Conservation (phyloP, 2,888 invertebrate genomes). For the Drosophila formosana region DNA sequence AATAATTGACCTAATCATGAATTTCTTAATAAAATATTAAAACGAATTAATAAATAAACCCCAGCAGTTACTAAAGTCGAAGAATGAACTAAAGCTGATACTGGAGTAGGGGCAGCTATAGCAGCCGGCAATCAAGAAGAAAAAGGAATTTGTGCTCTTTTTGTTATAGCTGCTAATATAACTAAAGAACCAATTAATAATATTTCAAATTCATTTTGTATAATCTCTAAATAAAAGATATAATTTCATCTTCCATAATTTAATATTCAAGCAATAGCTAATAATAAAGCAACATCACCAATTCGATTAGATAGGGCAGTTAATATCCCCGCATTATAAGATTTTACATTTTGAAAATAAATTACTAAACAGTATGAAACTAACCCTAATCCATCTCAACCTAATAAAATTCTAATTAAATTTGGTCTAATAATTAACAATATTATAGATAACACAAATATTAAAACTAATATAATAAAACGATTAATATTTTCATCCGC, state of each 20-base stretch:
- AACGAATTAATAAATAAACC: constrained; percentile 40
- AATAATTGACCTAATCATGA: constrained; percentile 86
- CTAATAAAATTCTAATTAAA: constrained; percentile 90
- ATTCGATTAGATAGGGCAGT: constrained; percentile 91
- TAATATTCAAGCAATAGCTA: constrained; percentile 87
- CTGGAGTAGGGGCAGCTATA: constrained; percentile 87
- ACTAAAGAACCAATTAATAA: constrained; percentile 85
- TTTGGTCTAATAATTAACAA: constrained; percentile 89
- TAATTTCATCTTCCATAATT: constrained; percentile 50
- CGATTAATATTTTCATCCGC: constrained; percentile 87
- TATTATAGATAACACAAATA: constrained; percentile 89
- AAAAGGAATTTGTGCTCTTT: constrained; percentile 93
- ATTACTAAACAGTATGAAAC: neutral
- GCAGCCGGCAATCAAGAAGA: constrained; percentile 91
- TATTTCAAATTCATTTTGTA: constrained; percentile 85
- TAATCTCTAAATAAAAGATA: constrained; percentile 87
- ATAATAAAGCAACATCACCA: constrained; percentile 89
- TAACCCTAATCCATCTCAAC: constrained; percentile 88
- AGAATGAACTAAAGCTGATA: constrained; percentile 34
- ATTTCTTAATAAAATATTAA: constrained; percentile 84
- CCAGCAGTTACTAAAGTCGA: constrained; percentile 87
- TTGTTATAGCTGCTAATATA: constrained; percentile 88
- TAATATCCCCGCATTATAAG: constrained; percentile 88
- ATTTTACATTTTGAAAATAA: neutral
- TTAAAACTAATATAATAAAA: constrained; percentile 88